These are phyloP conservation scores for Ips typographus DNA, from an alignment of 1,140 invertebrate genomes.

Conservation along the genomic window DNA sequence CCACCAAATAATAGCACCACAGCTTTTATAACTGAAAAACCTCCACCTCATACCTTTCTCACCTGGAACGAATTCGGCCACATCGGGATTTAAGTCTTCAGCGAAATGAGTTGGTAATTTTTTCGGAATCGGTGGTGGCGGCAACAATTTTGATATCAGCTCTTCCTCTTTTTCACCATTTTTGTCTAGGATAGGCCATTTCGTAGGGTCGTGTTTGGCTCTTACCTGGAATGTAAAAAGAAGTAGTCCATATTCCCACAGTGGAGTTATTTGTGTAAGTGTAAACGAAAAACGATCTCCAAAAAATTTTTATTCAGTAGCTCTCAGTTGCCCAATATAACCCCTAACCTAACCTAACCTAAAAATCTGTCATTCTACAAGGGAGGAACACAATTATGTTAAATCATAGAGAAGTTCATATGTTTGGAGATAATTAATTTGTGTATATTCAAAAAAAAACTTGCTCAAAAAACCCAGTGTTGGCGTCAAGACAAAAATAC, in stretches of 20 bases:
- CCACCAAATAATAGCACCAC: no score
- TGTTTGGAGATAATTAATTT: no score
- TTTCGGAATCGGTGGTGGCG: constrained; percentile 66
- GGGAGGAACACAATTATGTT: no score
- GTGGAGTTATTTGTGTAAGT: background rate
- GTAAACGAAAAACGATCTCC: background rate
- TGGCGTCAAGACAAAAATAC: no score
- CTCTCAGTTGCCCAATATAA: no score
- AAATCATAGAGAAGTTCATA: no score
- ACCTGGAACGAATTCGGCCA: constrained; percentile 78
- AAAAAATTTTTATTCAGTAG: background rate
- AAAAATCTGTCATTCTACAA: no score
- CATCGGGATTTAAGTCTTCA: constrained; percentile 73
- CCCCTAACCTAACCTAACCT: no score
- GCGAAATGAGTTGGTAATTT: constrained; percentile 35
- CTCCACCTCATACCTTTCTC: constrained; percentile 30
- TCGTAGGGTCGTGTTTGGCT: constrained; percentile 75
- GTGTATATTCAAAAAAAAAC: no score
- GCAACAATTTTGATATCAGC: constrained; percentile 61
- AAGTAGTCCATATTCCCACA: background rate
- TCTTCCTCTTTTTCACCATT: constrained; percentile 54
- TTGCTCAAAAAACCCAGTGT: no score
- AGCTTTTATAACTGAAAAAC: no score
- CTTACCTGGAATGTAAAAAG: constrained; percentile 63
- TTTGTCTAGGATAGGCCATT: constrained; percentile 80